phyloP scores from a whole-genome alignment of 1,140 invertebrate species.

The Drosophila quadrilineata region DNA sequence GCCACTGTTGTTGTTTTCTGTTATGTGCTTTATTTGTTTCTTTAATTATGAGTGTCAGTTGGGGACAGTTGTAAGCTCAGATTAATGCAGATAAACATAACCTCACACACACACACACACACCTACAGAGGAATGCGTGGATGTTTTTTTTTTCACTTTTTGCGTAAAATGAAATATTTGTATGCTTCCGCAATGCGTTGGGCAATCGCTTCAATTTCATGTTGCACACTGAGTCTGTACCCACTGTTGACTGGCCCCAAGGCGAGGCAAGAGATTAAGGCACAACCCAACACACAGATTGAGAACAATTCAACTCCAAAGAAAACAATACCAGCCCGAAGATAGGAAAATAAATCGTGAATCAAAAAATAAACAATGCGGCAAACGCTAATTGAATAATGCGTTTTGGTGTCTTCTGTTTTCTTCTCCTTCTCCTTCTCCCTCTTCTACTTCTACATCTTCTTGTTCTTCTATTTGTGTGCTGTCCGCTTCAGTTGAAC shows the following conservation, averaged over 20 bases:
- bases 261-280: too few species aligned
- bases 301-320: conserved; percentile 28
- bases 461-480: not conserved
- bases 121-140: conserved; percentile 24
- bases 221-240: conserved; percentile 2
- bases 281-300: too few species aligned
- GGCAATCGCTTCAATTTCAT: conserved; percentile 14
- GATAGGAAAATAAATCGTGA: too few species aligned
- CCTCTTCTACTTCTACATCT: not conserved
- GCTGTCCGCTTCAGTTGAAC: conserved; percentile 45
- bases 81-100: conserved; percentile 68
- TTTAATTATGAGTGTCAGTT: conserved; percentile 80
- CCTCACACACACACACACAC: conserved; percentile 30
- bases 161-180: conserved; percentile 15
- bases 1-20: conserved; percentile 17
- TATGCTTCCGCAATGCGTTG: conserved; percentile 30
- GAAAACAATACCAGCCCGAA: too few species aligned
- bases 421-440: not conserved
- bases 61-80: conserved; percentile 67
- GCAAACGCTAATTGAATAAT: conserved; percentile 54
- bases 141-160: conserved; percentile 37
- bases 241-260: too few species aligned
- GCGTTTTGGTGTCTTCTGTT: conserved; percentile 22
- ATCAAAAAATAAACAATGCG: conserved; percentile 40
- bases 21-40: conserved; percentile 75